A percentile compares a stretch with the other conserved stretches of the same genome.
phyloP scores from a whole-genome alignment of 2,888 invertebrate species.

The Euzetes globulus region DNA sequence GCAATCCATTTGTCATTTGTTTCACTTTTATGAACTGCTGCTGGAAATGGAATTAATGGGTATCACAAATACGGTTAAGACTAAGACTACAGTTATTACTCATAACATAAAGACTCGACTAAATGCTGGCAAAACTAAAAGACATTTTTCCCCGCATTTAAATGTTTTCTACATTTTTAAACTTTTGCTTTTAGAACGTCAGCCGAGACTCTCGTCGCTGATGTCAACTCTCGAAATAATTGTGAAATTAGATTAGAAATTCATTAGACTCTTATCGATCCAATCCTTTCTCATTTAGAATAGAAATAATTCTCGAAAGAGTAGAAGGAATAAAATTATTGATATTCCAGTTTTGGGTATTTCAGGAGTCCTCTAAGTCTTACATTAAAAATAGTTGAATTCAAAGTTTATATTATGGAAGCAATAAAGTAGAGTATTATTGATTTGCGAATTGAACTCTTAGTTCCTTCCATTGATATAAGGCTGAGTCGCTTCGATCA shows the following conservation, averaged over 20 bases:
- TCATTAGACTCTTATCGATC: not conserved
- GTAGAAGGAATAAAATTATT: not conserved
- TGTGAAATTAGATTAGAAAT: no score
- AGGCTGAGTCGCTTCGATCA: not conserved
- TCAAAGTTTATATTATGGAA: conserved; percentile 9
- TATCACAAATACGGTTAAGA: not conserved
- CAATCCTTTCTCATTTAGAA: not conserved
- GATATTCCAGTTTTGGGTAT: not conserved
- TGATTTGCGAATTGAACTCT: conserved; percentile 21
- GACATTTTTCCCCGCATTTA: no score
- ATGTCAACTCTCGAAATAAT: no score
- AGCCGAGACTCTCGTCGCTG: no score
- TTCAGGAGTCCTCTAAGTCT: not conserved
- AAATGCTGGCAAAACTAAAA: not conserved
- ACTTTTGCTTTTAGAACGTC: no score
- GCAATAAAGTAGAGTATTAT: conserved; percentile 18
- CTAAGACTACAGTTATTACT: not conserved
- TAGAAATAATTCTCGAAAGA: not conserved
- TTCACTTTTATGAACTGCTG: not conserved
- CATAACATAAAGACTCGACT: not conserved
- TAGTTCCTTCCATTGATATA: not conserved
- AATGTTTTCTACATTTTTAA: no score
- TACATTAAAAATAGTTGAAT: not conserved
- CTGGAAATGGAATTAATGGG: conserved; percentile 3
- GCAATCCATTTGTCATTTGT: conserved; percentile 17